phyloP scores from a whole-genome alignment of 2,113 vertebrate genomes.

The Pandion haliaetus region DNA sequence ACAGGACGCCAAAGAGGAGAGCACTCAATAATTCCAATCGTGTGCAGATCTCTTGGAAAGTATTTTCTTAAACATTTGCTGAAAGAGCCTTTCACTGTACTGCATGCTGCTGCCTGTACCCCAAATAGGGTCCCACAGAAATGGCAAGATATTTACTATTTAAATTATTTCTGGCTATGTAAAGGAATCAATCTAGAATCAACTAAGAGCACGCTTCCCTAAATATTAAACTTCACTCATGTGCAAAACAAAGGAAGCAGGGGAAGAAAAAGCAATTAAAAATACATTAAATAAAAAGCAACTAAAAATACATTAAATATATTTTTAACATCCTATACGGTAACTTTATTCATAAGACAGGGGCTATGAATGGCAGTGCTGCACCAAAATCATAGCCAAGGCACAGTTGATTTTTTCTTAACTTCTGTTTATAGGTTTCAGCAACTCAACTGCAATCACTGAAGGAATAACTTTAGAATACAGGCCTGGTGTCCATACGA shows the following conservation, averaged over 20 bases:
- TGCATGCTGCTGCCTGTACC: conserved; percentile 26
- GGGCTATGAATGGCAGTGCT: not conserved
- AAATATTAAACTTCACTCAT: not conserved
- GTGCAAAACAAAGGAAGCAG: not conserved
- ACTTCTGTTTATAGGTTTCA: not conserved
- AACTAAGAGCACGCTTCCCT: not conserved
- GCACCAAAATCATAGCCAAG: not conserved
- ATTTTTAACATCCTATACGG: not conserved
- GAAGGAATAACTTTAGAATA: not conserved
- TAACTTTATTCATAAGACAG: not conserved
- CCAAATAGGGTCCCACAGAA: conserved; percentile 31
- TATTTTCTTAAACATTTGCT: conserved; percentile 82
- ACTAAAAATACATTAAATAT: not conserved
- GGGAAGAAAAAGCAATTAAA: not conserved
- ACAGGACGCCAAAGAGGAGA: conserved; percentile 87
- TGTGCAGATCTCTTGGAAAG: conserved; percentile 86
- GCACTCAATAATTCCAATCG: conserved; percentile 84
- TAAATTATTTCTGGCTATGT: not conserved
- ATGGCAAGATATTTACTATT: not conserved
- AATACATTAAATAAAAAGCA: too few relatives aligned
- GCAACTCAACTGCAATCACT: not conserved
- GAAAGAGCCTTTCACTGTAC: conserved; percentile 65
- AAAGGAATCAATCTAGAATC: not conserved
- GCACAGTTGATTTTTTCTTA: not conserved
- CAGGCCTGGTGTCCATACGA: not conserved